phyloP scores from a whole-genome alignment of 2,113 vertebrate genomes.

The Epinephelus moara region DNA sequence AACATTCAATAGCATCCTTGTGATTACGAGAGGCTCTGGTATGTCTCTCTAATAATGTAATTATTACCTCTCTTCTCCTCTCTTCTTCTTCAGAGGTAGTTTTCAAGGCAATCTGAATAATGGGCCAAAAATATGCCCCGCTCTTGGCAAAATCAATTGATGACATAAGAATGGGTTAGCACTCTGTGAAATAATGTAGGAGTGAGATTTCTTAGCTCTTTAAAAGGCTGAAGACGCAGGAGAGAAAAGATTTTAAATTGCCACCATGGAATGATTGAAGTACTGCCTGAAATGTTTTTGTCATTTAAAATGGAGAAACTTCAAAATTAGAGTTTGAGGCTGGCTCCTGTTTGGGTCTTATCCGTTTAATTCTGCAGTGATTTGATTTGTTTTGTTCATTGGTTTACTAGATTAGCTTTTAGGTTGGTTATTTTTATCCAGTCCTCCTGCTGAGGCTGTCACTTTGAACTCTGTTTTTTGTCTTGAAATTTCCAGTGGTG shows the following conservation, averaged over 20 bases:
- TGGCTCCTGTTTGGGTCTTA: neutral
- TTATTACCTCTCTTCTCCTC: constrained; percentile 15
- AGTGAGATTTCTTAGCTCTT: constrained; percentile 14
- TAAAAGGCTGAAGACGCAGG: neutral
- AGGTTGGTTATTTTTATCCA: neutral
- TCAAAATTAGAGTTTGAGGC: neutral
- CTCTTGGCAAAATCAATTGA: constrained; percentile 37
- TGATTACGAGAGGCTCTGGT: neutral
- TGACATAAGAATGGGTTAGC: constrained; percentile 47
- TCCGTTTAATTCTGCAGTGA: neutral
- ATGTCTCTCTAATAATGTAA: constrained; percentile 35
- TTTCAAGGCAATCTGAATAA: constrained; percentile 52
- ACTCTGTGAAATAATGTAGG: constrained; percentile 44
- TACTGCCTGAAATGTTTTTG: neutral
- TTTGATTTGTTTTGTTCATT: neutral
- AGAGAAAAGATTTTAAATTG: constrained; percentile 7
- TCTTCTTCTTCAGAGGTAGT: constrained; percentile 32
- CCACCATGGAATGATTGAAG: constrained; percentile 25
- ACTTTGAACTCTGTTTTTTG: neutral
- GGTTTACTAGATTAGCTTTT: neutral
- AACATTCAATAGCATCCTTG: constrained; percentile 4
- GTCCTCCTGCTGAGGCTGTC: neutral
- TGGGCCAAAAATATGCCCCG: constrained; percentile 22
- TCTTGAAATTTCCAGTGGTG: neutral
- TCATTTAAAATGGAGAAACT: neutral